Base-by-base conservation (phyloP, 2,888 invertebrate species). In the Azorinus chamasolen region DNA sequence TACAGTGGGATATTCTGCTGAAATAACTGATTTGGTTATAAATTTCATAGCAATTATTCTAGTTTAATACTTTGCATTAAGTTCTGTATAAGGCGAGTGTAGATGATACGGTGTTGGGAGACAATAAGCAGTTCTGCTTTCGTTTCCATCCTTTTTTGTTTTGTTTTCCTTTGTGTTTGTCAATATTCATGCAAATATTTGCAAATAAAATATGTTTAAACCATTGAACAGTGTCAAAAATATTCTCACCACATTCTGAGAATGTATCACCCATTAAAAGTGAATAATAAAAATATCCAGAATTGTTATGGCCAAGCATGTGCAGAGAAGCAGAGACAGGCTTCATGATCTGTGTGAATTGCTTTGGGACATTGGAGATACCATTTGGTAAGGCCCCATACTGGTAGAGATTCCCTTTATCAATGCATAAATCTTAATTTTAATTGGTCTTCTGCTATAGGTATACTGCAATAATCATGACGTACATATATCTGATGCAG, bases 331-430 rank as follows among this genome's bases (percentile, higher is more conserved):
- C 78, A 76, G 69, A 81, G n/a, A 84, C 77, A 43, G 77, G 79
- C 32, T 79, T 83, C 57, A 84, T 43, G 8, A 84, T 12, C 62
- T 83, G 77, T 43, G 79, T 82, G 55, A 83, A 85, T 37, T 65
- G 14, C 55, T 70, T 50, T 5, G 79, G 83, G 16, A 80, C 81
- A 25, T 43, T 68, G 14, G 70, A 39, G 18, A 83, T 50, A 3
- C 84, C 84, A 68, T 75, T 76, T 22, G 80, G 79, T 10, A 85
- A 45, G 18, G 62, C 63, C 24, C 58, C 61, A 54, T 66, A 85
- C 55, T 85, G 81, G 64, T 69, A 85, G n/a, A 72, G 39, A 18
- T 59, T 57, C 12, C 61, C 65, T 25, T 62, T 41, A 68, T 75
- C n/a, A n/a, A 68, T 75, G 72, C 10, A 14, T 16, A 65, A 84